Evolutionary conservation across 2,888 invertebrate species (phyloP).

Genomic region (Neocrepidodera transversa): DNA sequence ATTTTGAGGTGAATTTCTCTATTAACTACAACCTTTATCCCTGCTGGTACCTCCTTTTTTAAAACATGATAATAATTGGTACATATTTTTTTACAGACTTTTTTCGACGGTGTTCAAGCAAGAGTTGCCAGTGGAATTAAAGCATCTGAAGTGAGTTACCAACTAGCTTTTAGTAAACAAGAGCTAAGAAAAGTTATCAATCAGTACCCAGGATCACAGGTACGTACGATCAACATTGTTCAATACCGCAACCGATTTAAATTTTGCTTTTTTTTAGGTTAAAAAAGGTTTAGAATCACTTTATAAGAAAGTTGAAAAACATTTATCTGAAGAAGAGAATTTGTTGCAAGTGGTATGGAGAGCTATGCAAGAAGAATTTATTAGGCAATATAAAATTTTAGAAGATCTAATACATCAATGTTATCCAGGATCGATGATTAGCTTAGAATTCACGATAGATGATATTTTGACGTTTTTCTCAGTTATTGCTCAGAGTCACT

Average conservation of each 20-base stretch:
- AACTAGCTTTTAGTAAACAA: slow-evolving; percentile 96
- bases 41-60: too few relatives aligned
- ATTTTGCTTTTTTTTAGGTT: slow-evolving; percentile 69
- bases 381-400: slow-evolving; percentile 92
- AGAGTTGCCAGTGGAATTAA: slow-evolving; percentile 94
- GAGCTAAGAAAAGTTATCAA: slow-evolving; percentile 94
- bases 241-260: too few relatives aligned
- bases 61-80: too few relatives aligned
- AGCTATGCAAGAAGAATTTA: slow-evolving; percentile 99
- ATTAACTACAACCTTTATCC: too few relatives aligned
- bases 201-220: slow-evolving; percentile 84
- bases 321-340: slow-evolving; percentile 93
- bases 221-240: too few relatives aligned
- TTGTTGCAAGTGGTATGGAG: slow-evolving; percentile 97
- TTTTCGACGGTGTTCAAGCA: slow-evolving; percentile 96
- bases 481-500: slow-evolving; percentile 94
- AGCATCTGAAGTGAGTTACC: slow-evolving; percentile 96
- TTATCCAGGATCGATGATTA: slow-evolving; percentile 94
- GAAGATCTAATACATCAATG: slow-evolving; percentile 93
- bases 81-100: slow-evolving; percentile 71
- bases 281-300: slow-evolving; percentile 91
- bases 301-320: slow-evolving; percentile 96
- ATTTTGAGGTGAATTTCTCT: too few relatives aligned
- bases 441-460: slow-evolving; percentile 92
- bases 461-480: slow-evolving; percentile 97